A percentile compares a stretch with the other conserved stretches of the same genome.
Evolutionary conservation across 2,888 invertebrate genomes (phyloP).

Genomic region (Rosalia funebris): DNA sequence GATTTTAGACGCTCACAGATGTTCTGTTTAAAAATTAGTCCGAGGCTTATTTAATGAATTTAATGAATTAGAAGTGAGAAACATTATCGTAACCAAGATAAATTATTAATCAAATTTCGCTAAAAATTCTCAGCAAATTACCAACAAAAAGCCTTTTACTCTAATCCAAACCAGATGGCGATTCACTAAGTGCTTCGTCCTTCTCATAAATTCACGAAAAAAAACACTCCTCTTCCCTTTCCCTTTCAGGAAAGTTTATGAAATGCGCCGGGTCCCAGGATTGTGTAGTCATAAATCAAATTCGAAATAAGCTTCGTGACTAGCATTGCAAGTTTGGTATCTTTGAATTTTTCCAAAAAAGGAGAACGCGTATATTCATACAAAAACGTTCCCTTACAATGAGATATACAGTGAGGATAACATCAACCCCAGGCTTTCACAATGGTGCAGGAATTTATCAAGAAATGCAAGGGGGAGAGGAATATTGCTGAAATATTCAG

Average conservation of each 20-base stretch:
- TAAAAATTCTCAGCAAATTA: not conserved
- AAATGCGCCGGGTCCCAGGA: constrained; percentile 20
- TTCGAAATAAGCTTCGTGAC: constrained; percentile 18
- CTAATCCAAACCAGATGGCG: constrained; percentile 1
- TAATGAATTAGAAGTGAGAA: not conserved
- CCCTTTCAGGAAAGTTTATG: constrained; percentile 4
- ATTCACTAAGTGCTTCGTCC: not conserved
- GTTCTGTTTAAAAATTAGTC: not conserved
- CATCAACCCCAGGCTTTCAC: not conserved
- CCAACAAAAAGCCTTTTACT: not conserved
- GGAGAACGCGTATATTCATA: not conserved
- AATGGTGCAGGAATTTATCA: not conserved
- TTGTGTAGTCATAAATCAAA: constrained; percentile 21
- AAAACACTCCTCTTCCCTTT: not conserved
- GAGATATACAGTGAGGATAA: not conserved
- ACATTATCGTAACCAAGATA: not conserved
- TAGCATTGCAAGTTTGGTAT: constrained; percentile 11
- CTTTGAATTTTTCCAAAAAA: not conserved
- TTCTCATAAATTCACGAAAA: not conserved
- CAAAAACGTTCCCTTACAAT: not conserved
- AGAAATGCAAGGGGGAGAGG: not conserved
- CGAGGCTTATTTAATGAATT: not conserved
- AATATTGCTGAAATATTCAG: not conserved
- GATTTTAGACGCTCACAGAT: too few species aligned
- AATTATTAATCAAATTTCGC: not conserved